Evolutionary conservation across 2,113 vertebrate species (phyloP).

Genomic region (Hippocampus abdominalis): DNA sequence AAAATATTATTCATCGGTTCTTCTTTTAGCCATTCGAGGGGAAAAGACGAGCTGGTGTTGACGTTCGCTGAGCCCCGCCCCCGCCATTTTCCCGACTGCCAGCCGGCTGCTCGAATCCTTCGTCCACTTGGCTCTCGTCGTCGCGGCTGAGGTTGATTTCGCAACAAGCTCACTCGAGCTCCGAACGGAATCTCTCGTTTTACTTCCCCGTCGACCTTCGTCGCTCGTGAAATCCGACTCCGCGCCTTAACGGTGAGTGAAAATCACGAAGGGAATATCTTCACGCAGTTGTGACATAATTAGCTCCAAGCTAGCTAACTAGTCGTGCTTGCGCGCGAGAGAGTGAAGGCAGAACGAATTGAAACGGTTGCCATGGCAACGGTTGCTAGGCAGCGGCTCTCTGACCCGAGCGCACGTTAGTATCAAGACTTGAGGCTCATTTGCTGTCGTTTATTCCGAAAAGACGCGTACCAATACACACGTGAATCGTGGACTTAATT

Average conservation of each 20-base stretch:
- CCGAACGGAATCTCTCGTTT: neutral
- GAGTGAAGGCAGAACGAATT: neutral
- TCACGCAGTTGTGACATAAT: neutral
- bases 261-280: neutral
- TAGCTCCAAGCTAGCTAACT: constrained; percentile 1
- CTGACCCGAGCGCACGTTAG: constrained; percentile 20
- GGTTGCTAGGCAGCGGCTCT: constrained; percentile 23
- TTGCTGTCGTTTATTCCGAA: neutral
- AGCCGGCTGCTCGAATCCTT: too few relatives aligned
- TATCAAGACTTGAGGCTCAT: constrained; percentile 5
- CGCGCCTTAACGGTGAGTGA: neutral
- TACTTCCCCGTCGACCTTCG: neutral
- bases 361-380: constrained; percentile 31
- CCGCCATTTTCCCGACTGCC: neutral
- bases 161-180: neutral
- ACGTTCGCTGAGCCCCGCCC: neutral
- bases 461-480: neutral
- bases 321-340: neutral
- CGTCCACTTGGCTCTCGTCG: too few relatives aligned
- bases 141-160: neutral
- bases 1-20: too few relatives aligned
- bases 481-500: neutral
- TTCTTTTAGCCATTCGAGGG: too few relatives aligned
- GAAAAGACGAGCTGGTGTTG: neutral
- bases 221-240: neutral